These are phyloP conservation scores for Rhinichthys klamathensis DNA, from an alignment of 2,113 vertebrate genomes.

Conservation along the genomic window DNA sequence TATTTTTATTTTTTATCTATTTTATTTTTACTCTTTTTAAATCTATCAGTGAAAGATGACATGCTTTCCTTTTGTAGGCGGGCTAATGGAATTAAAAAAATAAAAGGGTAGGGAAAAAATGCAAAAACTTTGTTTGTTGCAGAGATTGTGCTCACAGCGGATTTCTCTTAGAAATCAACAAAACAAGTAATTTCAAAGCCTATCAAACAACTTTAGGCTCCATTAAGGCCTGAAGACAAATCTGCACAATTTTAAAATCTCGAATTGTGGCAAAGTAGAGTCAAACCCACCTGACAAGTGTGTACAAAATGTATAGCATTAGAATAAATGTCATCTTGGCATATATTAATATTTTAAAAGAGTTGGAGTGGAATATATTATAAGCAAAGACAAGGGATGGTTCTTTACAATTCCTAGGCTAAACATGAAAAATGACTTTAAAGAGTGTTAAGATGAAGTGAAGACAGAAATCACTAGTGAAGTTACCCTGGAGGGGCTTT, in stretches of 20 bases:
- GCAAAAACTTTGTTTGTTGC: not conserved
- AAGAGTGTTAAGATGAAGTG: not conserved
- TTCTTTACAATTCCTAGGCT: not conserved
- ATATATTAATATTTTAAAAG: not conserved
- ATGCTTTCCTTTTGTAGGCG: not conserved
- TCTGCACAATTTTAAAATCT: not conserved
- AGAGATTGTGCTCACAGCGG: not conserved
- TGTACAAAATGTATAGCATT: not conserved
- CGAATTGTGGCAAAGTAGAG: not conserved
- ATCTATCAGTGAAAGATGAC: not conserved
- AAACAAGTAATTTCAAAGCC: not conserved
- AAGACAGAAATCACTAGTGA: not conserved
- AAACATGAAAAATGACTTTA: not conserved
- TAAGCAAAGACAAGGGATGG: not conserved
- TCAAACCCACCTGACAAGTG: not conserved
- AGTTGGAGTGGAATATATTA: not conserved
- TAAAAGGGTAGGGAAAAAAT: not conserved
- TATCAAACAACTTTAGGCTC: not conserved
- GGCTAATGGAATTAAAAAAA: not conserved
- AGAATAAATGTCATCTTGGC: not conserved
- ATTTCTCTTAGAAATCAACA: not conserved
- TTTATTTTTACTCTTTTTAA: not conserved
- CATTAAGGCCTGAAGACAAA: not conserved
- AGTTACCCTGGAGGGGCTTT: not conserved
- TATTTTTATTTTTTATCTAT: not conserved